Base-by-base conservation (phyloP, 2,888 invertebrate genomes). In the Sinopyrophorus schimmeli region DNA sequence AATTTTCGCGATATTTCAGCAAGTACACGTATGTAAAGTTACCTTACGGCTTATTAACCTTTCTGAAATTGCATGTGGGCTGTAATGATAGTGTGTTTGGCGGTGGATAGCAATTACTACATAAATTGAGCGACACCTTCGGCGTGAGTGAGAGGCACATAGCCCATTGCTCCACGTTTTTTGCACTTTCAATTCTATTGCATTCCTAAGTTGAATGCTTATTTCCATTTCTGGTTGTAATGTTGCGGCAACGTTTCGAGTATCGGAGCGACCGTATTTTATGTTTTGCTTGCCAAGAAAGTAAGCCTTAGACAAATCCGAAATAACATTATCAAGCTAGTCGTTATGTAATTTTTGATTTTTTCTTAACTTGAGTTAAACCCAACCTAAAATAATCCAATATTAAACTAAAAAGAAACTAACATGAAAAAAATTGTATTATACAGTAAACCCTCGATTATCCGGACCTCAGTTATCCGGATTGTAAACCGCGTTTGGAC, bases 11-110 rank as follows among this genome's bases (percentile, higher is more conserved):
- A 35, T 35, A 39, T 39, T 39, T 39, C 27, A 27, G 12, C 26
- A 12, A 39, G 20, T 21, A 11, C 18, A 31, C 10, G 35, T 31
- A 38, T 39, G 16, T 30, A 17, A 20, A 26, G 26, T 39, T 47
- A 39, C 38, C 31, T 31, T 23, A 47, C 18, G 20, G 38, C 47
- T 38, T 39, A 51, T 47, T 52, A 52, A 41, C 41, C 52, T 47
- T 52, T 47, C 37, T 30, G 41, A 47, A 42, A 49, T 53, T 35
- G 49, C 49, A 44, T 44, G 49, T 53, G 40, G 48, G 53, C 14
- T 34, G 41, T 53, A 46, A 53, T 49, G 15, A 53, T 37, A 49
- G 37, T 44, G 27, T 28, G 31, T 44, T 52, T 43, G 39, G 28
- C 21, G 34, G 44, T 44, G 23, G 30, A 53, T 53, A 38, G 44